A percentile compares a stretch with the other conserved stretches of the same genome.
Conservation (phyloP, 2,113 vertebrate genomes). For the Talpa occidentalis region DNA sequence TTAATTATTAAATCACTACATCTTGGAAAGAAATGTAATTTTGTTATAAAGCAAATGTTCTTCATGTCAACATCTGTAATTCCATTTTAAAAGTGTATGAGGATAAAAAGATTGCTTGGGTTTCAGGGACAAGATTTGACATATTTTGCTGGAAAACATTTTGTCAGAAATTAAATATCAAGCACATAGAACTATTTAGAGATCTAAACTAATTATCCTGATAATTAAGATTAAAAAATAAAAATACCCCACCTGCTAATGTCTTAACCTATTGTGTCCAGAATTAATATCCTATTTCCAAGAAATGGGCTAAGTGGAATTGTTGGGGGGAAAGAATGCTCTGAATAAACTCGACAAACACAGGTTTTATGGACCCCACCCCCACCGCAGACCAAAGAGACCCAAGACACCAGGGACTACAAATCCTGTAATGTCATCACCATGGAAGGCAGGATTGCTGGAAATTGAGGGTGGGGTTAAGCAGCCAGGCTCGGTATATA, state of each 20-base stretch:
- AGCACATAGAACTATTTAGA: not conserved
- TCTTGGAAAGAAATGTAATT: slow-evolving; percentile 64
- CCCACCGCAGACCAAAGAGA: too few species aligned
- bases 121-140: slow-evolving; percentile 54
- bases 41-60: slow-evolving; percentile 60
- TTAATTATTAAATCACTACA: slow-evolving; percentile 78
- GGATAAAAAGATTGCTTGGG: not conserved
- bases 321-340: not conserved
- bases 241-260: not conserved
- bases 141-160: slow-evolving; percentile 30
- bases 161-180: slow-evolving; percentile 39
- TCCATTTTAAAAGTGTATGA: slow-evolving; percentile 51
- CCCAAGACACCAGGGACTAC: too few species aligned
- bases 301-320: not conserved
- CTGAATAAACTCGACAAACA: too few species aligned
- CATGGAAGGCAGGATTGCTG: too few species aligned
- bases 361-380: too few species aligned
- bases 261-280: not conserved
- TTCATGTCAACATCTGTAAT: slow-evolving; percentile 37
- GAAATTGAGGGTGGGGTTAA: too few species aligned
- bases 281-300: not conserved
- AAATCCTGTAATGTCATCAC: too few species aligned
- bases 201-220: slow-evolving; percentile 23
- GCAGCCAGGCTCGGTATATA: too few species aligned
- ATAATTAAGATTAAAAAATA: not conserved